phyloP scores from a whole-genome alignment of 2,113 vertebrate species.

The Hippocampus barbouri region DNA sequence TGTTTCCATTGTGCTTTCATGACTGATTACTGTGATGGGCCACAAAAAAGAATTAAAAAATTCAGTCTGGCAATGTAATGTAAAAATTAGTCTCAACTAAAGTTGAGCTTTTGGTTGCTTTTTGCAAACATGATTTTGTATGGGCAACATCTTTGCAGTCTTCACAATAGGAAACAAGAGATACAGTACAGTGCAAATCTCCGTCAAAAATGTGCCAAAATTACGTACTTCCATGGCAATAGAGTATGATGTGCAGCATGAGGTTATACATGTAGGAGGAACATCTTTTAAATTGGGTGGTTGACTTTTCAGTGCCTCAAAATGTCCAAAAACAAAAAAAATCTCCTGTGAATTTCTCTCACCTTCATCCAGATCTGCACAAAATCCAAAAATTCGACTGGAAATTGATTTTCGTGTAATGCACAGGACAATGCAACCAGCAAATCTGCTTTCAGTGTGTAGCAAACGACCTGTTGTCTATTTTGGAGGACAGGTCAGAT shows the following conservation, averaged over 20 bases:
- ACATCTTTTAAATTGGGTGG: background rate
- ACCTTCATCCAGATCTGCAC: background rate
- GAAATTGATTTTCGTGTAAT: background rate
- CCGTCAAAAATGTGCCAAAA: background rate
- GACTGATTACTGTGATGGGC: background rate
- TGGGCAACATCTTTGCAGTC: no score
- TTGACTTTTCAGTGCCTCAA: background rate
- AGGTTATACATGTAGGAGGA: no score
- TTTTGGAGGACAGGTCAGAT: slow-evolving; percentile 46
- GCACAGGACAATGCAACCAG: slow-evolving; percentile 23
- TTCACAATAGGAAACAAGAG: background rate
- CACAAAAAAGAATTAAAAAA: no score
- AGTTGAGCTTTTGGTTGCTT: slow-evolving; percentile 27
- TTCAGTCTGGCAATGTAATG: slow-evolving; percentile 11
- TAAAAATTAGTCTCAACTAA: slow-evolving; percentile 10
- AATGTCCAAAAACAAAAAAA: background rate
- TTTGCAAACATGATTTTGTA: slow-evolving; percentile 44
- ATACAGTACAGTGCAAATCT: background rate
- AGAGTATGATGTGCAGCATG: no score
- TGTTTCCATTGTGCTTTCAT: slow-evolving; percentile 32
- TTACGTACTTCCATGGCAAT: no score
- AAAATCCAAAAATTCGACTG: background rate
- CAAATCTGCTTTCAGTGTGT: slow-evolving; percentile 35
- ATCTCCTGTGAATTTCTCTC: background rate
- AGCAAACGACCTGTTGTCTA: slow-evolving; percentile 36